These are phyloP conservation scores for Oreochromis tanganicae DNA, from an alignment of 2,113 vertebrate genomes.

Conservation along the genomic window DNA sequence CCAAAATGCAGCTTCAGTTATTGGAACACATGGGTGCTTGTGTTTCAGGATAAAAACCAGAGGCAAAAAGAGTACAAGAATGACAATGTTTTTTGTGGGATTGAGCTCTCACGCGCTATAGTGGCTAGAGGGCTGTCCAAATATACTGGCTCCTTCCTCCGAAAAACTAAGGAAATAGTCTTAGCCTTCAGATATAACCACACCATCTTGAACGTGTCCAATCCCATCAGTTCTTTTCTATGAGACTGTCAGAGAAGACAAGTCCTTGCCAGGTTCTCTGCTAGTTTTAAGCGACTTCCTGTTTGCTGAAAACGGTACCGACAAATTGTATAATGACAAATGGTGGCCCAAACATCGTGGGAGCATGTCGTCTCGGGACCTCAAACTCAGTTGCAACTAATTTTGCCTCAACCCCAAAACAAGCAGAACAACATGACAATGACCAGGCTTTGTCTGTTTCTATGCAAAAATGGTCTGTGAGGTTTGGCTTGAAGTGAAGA, in stretches of 20 bases:
- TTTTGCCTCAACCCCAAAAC: conserved; percentile 63
- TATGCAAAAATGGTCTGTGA: conserved; percentile 41
- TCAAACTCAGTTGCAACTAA: conserved; percentile 64
- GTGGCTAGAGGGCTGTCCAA: conserved; percentile 46
- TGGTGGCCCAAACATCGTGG: conserved; percentile 50
- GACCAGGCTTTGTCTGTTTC: conserved; percentile 58
- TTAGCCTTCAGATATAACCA: conserved; percentile 64
- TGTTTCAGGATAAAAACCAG: conserved; percentile 53
- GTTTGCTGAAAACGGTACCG: conserved; percentile 60
- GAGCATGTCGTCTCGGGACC: conserved; percentile 52
- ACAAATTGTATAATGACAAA: conserved; percentile 73
- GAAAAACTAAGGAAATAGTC: conserved; percentile 40
- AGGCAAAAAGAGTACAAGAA: conserved; percentile 57
- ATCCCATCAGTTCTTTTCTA: conserved; percentile 51
- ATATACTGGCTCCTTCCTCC: conserved; percentile 36
- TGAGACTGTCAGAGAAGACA: conserved; percentile 40
- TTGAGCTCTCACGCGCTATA: conserved; percentile 39
- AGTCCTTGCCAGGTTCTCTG: conserved; percentile 35
- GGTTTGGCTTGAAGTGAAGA: conserved; percentile 48
- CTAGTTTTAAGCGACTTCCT: conserved; percentile 67
- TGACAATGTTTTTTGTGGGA: conserved; percentile 58
- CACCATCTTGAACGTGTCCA: conserved; percentile 68
- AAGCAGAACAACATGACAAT: conserved; percentile 65
- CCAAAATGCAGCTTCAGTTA: conserved; percentile 52
- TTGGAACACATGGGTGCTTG: conserved; percentile 46